Percentiles rank a stretch among this genome's conserved stretches.
Conservation (phyloP, 2,888 invertebrate species). For the Argyra leucocephala region DNA sequence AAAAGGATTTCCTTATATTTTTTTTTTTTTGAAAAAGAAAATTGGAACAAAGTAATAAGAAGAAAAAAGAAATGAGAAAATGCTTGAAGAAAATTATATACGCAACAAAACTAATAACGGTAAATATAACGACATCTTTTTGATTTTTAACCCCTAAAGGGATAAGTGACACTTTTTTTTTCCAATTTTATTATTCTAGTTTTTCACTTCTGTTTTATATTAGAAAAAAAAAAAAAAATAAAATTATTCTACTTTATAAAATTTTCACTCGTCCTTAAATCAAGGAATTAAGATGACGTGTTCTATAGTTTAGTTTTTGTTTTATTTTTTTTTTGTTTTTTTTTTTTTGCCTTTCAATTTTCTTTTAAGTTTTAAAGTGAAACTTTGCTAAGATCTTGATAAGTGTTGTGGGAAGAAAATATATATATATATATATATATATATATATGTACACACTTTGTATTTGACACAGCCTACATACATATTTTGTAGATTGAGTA, state of each 20-base stretch:
- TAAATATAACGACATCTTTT: not conserved
- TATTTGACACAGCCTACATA: no score
- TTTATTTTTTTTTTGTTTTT: not conserved
- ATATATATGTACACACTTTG: no score
- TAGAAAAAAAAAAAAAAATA: not conserved
- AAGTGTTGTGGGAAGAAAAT: no score
- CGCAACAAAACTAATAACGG: not conserved
- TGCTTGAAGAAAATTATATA: not conserved
- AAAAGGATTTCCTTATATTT: no score
- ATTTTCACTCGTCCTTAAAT: not conserved
- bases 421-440: no score
- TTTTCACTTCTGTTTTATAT: not conserved
- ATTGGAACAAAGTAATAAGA: not conserved
- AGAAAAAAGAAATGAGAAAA: not conserved
- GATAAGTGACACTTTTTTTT: constrained; percentile 2
- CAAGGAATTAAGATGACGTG: not conserved
- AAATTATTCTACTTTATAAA: not conserved
- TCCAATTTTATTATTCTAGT: not conserved
- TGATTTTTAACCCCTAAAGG: not conserved
- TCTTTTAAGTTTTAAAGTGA: no score
- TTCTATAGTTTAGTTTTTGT: not conserved
- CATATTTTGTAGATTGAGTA: no score
- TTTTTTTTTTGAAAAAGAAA: no score
- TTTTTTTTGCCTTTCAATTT: no score
- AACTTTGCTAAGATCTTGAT: no score